Conservation (phyloP, 2,888 invertebrate species). For the Brachypalpus laphriformis region DNA sequence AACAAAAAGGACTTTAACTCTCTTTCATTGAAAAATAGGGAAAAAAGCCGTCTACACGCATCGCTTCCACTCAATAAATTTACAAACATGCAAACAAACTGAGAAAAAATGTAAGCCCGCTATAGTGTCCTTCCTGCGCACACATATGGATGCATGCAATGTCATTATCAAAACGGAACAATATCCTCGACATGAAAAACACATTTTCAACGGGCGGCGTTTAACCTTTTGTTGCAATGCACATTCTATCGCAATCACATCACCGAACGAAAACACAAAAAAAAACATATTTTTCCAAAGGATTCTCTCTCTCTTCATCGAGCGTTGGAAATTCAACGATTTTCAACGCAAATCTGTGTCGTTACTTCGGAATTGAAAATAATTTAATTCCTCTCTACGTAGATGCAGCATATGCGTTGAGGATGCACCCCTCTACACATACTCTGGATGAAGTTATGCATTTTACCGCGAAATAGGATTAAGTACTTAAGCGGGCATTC, state of each 20-base stretch:
- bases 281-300: not conserved
- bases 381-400: slow-evolving; percentile 53
- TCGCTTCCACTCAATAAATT: slow-evolving; percentile 60
- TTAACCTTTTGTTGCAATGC: slow-evolving; percentile 51
- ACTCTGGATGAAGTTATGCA: slow-evolving; percentile 40
- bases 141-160: slow-evolving; percentile 2
- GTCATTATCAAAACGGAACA: slow-evolving; percentile 16
- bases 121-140: not conserved
- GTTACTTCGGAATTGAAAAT: slow-evolving; percentile 42
- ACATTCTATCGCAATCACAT: slow-evolving; percentile 2
- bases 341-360: slow-evolving; percentile 20
- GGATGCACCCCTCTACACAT: slow-evolving; percentile 16
- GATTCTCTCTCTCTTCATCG: not conserved
- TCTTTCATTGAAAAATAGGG: slow-evolving; percentile 11
- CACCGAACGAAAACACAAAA: not conserved
- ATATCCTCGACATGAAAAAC: slow-evolving; percentile 52
- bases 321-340: slow-evolving; percentile 15
- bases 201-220: slow-evolving; percentile 47
- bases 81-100: slow-evolving; percentile 22
- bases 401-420: slow-evolving; percentile 44
- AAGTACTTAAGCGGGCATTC: slow-evolving; percentile 55
- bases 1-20: slow-evolving; percentile 27
- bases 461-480: slow-evolving; percentile 71
- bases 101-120: not conserved
- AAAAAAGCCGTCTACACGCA: slow-evolving; percentile 35